Evolutionary conservation across 2,797 vertebrate species (phyloP), one percentile per base, ranked within the genome.

Genomic region (Microctenopoma stevenorrisi): DNA sequence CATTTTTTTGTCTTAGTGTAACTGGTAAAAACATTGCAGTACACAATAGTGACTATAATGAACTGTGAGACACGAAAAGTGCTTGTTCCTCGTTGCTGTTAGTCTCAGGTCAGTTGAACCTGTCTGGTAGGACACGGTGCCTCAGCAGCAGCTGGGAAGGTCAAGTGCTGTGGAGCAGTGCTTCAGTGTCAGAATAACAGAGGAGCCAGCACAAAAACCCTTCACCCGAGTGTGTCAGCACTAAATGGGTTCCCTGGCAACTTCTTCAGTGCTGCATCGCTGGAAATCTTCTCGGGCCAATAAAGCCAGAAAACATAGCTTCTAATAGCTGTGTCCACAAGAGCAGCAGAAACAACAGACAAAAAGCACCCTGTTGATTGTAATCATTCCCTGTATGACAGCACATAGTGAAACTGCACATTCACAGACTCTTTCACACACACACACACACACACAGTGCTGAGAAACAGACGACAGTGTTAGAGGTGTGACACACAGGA

Each of bases 281-380:
- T 65, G 89, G 78, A 86, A 64, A 46, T 68, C 44, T 48, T 56
- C 52, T 68, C 2, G n/a, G 11, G 68, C 72, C 68, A 74, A 58
- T 14, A 51, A 42, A 54, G 38, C 33, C 54, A 22, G 37, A 61
- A 35, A 78, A 70, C 50, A 44, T 47, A 47, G 81, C 46, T 26
- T 25, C 49, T 49, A 25, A 48, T 60, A 69, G 74, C 51, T 28
- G 33, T 3, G 30, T 56, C 48, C 62, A 64, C 14, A 9, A 18
- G 46, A 62, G 59, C 35, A 63, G 51, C 60, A 68, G 50, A 51
- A 79, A 60, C 59, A 79, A 49, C 55, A 79, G 53, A 78, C 46
- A 86, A 78, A 90, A 87, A 87, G 81, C 64, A 58, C 70, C 63
- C 80, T 81, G 79, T 82, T 89, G 82, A 89, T 76, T 61, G 59